These are phyloP conservation scores for Lutjanus argentimaculatus DNA, from an alignment of 2,797 vertebrate genomes.

Conservation along the genomic window DNA sequence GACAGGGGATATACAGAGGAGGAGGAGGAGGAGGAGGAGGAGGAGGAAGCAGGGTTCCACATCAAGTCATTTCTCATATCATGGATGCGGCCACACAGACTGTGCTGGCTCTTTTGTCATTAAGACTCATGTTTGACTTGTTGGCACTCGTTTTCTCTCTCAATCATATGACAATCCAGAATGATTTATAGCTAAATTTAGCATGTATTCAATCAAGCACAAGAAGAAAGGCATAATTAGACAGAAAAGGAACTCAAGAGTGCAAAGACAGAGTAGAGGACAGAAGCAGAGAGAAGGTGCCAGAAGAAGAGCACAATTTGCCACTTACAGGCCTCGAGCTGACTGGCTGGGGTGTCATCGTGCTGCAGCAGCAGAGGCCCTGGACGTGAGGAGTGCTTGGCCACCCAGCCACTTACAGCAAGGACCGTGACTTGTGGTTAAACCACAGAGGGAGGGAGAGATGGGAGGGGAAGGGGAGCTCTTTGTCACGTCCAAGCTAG, in stretches of 20 bases:
- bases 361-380: constrained; percentile 76
- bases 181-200: constrained; percentile 44
- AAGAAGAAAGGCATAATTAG: constrained; percentile 29
- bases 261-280: constrained; percentile 25
- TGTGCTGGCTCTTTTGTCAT: constrained; percentile 67
- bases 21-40: constrained; percentile 76
- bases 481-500: constrained; percentile 83
- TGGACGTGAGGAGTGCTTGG: constrained; percentile 83
- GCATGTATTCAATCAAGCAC: constrained; percentile 56
- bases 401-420: constrained; percentile 96
- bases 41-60: constrained; percentile 86
- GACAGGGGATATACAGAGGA: constrained; percentile 73
- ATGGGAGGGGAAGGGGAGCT: constrained; percentile 12
- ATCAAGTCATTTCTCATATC: constrained; percentile 85
- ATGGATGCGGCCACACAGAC: constrained; percentile 70
- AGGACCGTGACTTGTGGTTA: constrained; percentile 82
- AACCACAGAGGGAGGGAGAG: constrained; percentile 48
- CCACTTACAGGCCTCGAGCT: constrained; percentile 96
- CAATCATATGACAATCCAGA: constrained; percentile 62
- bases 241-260: constrained; percentile 21
- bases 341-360: constrained; percentile 50
- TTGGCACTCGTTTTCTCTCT: constrained; percentile 74
- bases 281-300: constrained; percentile 29
- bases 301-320: constrained; percentile 69
- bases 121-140: constrained; percentile 58